Base-by-base conservation (phyloP, 2,888 invertebrate species). In the Diachrysia chrysitis region DNA sequence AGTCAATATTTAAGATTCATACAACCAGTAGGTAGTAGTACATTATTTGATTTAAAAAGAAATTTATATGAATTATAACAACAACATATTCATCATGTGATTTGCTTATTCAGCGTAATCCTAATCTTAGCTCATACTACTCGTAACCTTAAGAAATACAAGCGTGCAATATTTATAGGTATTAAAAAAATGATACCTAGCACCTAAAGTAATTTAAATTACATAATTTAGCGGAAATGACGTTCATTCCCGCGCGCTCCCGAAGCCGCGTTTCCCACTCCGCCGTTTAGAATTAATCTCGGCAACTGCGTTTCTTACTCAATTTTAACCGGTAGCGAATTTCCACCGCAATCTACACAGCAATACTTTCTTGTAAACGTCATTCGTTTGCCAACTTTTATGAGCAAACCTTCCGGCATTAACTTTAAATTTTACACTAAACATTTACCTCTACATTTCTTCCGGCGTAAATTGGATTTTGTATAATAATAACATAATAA, bases 401-500 rank as follows among this genome's bases (percentile, higher is more conserved):
- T 23, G 53, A 29, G n/a, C 58, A 55, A 32, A 46, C 42, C 12
- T 32, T 51, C 58, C 19, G 16, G 10, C 32, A 62, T 58, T n/a
- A 23, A 63, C 42, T 42, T 12, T 1, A 4, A n/a, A 42, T 16
- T 42, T 7, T n/a, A 4, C 42, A 14, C 14, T 16, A 48, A 60
- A 69, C 71, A 71, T 71, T 63, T 64, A 12, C 46, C 56, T 59
- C n/a, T 61, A 48, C 14, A 56, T 67, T 63, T 70, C 0, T 65
- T 69, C 48, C 53, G 53, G 37, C 65, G 29, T 63, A 73, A 71
- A 76, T 69, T 71, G 64, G 57, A 63, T 58, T 12, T 64, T 69
- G 69, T 70, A 54, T 42, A 71, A 64, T 65, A 68, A 54, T 42
- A 71, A 64, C 63, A 68, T 70, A 74, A 82, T 74, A 76, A 74